Conservation (phyloP, 2,797 vertebrate genomes). For the Decapterus maruadsi region DNA sequence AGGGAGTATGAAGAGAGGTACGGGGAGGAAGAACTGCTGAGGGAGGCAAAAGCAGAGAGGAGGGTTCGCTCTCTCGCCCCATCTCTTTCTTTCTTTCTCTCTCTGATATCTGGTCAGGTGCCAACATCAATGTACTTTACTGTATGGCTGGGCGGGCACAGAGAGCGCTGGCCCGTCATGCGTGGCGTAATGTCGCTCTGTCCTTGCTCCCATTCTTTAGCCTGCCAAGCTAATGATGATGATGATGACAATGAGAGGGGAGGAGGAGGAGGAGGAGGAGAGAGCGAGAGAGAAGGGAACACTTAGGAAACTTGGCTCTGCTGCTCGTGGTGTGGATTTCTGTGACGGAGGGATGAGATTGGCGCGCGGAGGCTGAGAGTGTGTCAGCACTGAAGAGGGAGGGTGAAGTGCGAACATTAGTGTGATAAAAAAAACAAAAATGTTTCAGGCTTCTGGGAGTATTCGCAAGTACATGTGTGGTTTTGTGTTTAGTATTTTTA, state of each 20-base stretch:
- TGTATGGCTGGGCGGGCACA: constrained; percentile 59
- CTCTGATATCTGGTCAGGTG: constrained; percentile 60
- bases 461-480: background rate
- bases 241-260: constrained; percentile 52
- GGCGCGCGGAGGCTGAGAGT: constrained; percentile 4
- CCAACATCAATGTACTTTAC: constrained; percentile 75
- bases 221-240: constrained; percentile 67
- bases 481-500: background rate
- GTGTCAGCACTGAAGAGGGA: background rate
- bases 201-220: constrained; percentile 72
- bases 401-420: background rate
- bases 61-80: constrained; percentile 18
- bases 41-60: constrained; percentile 51
- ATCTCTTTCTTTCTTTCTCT: constrained; percentile 25
- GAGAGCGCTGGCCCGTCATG: constrained; percentile 62
- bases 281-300: constrained; percentile 22
- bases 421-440: background rate
- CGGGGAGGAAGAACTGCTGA: constrained; percentile 63
- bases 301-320: constrained; percentile 47
- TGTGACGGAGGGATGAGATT: background rate
- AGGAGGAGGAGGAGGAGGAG: constrained; percentile 17
- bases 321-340: constrained; percentile 19
- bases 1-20: constrained; percentile 49
- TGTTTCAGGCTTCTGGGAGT: background rate
- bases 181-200: constrained; percentile 66